These are phyloP conservation scores for Hirtodrosophila confusa DNA, from an alignment of 2,888 invertebrate genomes.

Conservation along the genomic window DNA sequence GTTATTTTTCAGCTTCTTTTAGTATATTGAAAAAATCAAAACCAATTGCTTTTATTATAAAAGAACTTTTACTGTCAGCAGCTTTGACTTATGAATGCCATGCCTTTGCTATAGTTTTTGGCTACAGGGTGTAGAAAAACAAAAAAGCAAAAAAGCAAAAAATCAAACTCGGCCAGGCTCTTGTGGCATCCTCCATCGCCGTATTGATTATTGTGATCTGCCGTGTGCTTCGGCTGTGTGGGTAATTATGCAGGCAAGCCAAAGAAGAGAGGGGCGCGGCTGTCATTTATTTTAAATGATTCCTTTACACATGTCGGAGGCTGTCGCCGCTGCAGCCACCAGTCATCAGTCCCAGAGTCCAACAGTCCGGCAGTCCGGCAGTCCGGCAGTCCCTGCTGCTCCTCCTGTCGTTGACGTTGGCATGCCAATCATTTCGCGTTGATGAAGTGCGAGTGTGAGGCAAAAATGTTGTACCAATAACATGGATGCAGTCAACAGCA, in stretches of 20 bases:
- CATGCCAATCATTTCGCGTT: constrained; percentile 80
- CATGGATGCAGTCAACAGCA: constrained; percentile 28
- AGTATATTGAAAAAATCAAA: too few species aligned
- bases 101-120: not conserved
- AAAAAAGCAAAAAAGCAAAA: constrained; percentile 15
- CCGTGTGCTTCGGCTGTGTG: constrained; percentile 64
- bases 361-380: not conserved
- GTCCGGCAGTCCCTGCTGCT: not conserved
- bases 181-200: constrained; percentile 31
- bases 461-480: constrained; percentile 77
- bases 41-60: too few species aligned
- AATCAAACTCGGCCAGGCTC: constrained; percentile 42
- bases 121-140: constrained; percentile 34
- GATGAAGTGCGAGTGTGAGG: constrained; percentile 80
- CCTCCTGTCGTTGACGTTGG: constrained; percentile 53
- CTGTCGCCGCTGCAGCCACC: constrained; percentile 70
- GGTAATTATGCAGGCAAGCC: constrained; percentile 70
- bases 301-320: constrained; percentile 77
- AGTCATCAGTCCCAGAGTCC: constrained; percentile 27
- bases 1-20: too few species aligned
- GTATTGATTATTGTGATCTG: constrained; percentile 81
- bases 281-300: constrained; percentile 81
- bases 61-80: too few species aligned
- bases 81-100: too few species aligned
- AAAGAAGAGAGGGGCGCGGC: constrained; percentile 46